phyloP scores from a whole-genome alignment of 2,113 vertebrate species.

The Galbula dea region DNA sequence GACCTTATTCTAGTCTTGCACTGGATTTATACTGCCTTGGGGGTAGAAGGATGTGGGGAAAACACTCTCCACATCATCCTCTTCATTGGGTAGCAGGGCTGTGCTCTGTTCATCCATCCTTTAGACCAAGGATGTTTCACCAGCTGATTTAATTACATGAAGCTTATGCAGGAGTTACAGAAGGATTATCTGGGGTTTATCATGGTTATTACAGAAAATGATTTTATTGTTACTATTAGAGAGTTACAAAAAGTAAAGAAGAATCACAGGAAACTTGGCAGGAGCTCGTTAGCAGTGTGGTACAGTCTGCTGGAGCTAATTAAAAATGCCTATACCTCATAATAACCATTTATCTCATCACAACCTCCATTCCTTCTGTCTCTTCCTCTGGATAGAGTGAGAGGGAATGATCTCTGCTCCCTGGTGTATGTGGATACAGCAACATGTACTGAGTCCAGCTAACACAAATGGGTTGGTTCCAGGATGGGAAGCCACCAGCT shows the following conservation, averaged over 20 bases:
- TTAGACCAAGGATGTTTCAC: background rate
- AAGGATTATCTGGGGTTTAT: constrained; percentile 58
- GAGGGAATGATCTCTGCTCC: background rate
- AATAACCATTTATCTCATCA: constrained; percentile 49
- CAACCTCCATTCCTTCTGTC: background rate
- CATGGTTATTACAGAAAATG: constrained; percentile 36
- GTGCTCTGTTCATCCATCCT: background rate
- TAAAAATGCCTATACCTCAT: constrained; percentile 49
- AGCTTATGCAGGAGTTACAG: constrained; percentile 32
- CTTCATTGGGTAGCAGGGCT: background rate
- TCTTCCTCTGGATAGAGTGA: background rate
- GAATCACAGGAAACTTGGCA: constrained; percentile 49
- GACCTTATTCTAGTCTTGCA: background rate
- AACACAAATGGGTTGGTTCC: background rate
- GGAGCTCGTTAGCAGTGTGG: constrained; percentile 50
- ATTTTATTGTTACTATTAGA: constrained; percentile 39
- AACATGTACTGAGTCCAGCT: background rate
- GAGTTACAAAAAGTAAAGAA: constrained; percentile 49
- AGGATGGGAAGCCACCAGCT: constrained; percentile 71
- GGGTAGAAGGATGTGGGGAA: background rate
- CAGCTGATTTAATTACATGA: constrained; percentile 40
- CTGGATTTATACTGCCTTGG: background rate
- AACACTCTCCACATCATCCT: rapidly evolving
- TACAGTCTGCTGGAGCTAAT: constrained; percentile 54
- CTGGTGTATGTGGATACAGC: background rate